Conservation (phyloP, 2,797 vertebrate species). For the Parauchenoglanis punctatus region DNA sequence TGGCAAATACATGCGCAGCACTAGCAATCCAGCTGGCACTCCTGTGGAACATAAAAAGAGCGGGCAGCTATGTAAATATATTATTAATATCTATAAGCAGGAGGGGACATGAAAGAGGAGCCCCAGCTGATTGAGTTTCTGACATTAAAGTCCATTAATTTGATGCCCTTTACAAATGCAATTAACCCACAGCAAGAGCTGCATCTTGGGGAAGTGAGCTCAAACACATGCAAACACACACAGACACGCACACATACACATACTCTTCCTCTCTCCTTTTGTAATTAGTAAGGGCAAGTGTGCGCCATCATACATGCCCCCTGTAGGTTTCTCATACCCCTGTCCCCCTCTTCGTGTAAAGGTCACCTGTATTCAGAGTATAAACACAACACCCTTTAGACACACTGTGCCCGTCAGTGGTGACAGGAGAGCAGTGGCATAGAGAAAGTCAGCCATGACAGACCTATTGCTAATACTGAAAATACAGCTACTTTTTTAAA, state of each 20-base stretch:
- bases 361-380: slow-evolving; percentile 51
- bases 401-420: slow-evolving; percentile 23
- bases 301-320: slow-evolving; percentile 7
- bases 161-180: slow-evolving; percentile 77
- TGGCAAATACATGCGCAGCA: slow-evolving; percentile 53
- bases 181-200: slow-evolving; percentile 70
- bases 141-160: slow-evolving; percentile 81
- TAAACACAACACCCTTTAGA: slow-evolving; percentile 47
- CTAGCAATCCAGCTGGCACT: slow-evolving; percentile 52
- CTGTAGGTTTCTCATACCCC: slow-evolving; percentile 29
- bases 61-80: slow-evolving; percentile 57
- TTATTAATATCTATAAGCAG: slow-evolving; percentile 61
- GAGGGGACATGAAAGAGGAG: slow-evolving; percentile 57
- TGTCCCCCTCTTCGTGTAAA: slow-evolving; percentile 42
- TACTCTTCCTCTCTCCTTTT: slow-evolving; percentile 25
- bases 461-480: neutral
- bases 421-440: neutral
- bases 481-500: neutral
- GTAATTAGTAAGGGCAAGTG: slow-evolving; percentile 44
- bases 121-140: slow-evolving; percentile 68
- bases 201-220: slow-evolving; percentile 46
- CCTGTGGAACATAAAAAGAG: slow-evolving; percentile 50
- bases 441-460: neutral
- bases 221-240: slow-evolving; percentile 58
- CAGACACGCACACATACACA: slow-evolving; percentile 37